Evolutionary conservation across 2,113 vertebrate species (phyloP).

Genomic region (Bos indicus): DNA sequence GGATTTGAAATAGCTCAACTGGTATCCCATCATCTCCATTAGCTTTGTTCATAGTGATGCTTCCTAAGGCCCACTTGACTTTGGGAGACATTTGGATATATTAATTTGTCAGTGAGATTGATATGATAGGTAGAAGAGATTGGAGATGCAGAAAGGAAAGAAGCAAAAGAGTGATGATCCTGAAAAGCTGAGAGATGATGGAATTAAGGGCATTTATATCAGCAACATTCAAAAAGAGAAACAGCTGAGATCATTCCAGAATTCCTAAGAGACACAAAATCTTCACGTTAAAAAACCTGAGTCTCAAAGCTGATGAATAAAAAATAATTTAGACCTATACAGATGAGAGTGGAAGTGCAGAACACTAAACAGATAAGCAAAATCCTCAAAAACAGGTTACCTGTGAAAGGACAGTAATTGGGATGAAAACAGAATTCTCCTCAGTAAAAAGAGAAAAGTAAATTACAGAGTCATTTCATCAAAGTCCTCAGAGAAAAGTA

Average conservation of each 20-base stretch:
- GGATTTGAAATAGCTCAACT: not conserved
- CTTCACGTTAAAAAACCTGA: not conserved
- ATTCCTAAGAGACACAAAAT: not conserved
- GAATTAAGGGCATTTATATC: not conserved
- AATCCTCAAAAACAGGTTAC: not conserved
- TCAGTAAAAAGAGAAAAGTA: not conserved
- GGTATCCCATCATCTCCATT: not conserved
- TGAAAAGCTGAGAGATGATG: not conserved
- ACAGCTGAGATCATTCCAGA: not conserved
- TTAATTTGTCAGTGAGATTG: not conserved
- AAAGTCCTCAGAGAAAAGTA: not conserved
- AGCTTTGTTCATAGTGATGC: not conserved
- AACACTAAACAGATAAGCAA: not conserved
- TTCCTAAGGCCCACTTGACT: not conserved
- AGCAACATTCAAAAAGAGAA: not conserved
- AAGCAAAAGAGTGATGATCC: not conserved
- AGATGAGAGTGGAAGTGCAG: not conserved
- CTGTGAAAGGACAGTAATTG: not conserved
- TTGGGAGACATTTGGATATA: not conserved
- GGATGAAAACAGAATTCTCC: not conserved
- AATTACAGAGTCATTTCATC: not conserved
- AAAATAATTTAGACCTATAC: not conserved
- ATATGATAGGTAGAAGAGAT: not conserved
- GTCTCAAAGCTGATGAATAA: not conserved
- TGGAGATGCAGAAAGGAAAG: not conserved